Base-by-base conservation (phyloP, 1,140 invertebrate genomes). In the Thaumetopoea pityocampa region DNA sequence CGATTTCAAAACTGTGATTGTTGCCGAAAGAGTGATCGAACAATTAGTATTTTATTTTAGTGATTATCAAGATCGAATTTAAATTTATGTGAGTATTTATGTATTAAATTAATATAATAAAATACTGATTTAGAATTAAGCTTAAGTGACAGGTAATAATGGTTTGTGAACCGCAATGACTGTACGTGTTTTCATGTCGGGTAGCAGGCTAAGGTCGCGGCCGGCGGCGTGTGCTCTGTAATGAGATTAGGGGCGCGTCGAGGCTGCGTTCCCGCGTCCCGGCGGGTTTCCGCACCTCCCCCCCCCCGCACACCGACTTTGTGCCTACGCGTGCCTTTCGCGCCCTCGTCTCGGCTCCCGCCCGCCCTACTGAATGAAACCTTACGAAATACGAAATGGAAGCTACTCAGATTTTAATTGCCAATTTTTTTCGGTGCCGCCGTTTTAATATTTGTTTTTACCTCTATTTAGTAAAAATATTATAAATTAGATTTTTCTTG, bases 211-310 rank as follows among this genome's bases (percentile, higher is more conserved):
- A 64, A 76, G 66, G 62, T 68, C 65, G 61, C 45, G 47, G 48
- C 50, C 43, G 58, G 52, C 54, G 59, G 59, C 56, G 61, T 44
- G 65, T 61, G 68, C 55, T 56, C 57, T 41, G 51, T 74, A 74
- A 78, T 68, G 60, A 54, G 62, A 74, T 78, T 70, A 74, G 70
- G 69, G 64, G 40, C 50, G 46, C 33, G 49, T 27, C 44, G 61
- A 56, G 55, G 53, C 54, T 59, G 50, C 52, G 53, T 27, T 34
- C 47, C 33, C 37, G 48, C 46, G 40, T 55, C 65, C 61, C 51
- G 41, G 33, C 51, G 29, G 58, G 50, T 22, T 30, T 58, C 46
- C 24, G 28, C 36, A 1, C 7, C 17, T 15, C 30, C 6, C 16
- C 7, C 19, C 18, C 19, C 19, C 23, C 19, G 14, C 10, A 12